Evolutionary conservation across 2,113 vertebrate genomes (phyloP), one percentile per base, ranked within the genome.

Genomic region (Rhegmatorhina hoffmannsi): DNA sequence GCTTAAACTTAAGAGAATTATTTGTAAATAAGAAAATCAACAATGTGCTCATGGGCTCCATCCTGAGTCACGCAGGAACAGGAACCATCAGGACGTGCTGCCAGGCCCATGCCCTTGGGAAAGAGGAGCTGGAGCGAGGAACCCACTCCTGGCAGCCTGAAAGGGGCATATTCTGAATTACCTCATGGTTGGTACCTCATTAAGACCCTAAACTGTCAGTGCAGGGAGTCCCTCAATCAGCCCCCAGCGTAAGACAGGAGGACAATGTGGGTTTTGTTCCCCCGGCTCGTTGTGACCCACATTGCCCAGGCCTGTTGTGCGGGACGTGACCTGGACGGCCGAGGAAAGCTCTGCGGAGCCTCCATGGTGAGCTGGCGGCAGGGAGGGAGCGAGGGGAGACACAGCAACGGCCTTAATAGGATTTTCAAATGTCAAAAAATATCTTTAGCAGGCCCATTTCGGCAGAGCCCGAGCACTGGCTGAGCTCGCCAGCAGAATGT

Each of bases 381-480:
- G 70, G 69, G 87, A 78, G 55, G 70, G 67, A 70, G 83, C 13
- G 80, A 77, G 62, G 82, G 62, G 90, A 87, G 56, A 69, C 4
- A 13, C 67, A 92, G 82, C 92, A 96, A 84, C 2, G 13, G 80
- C 72, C 40, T 74, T 92, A 88, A 47, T 53, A 92, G 91, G 92
- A 95, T 92, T 95, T 94, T 81, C 89, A 90, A 88, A 95, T 75
- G 90, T 79, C 91, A 69, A 60, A 91, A 95, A 94, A 92, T 87
- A 85, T 60, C 87, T 94, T 92, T 87, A 84, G 81, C 77, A 44
- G 84, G 47, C 40, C 87, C 87, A 20, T 72, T 89, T 68, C 76
- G 13, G 23, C 52, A 75, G 44, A 84, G 93, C 2, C 76, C 87
- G 19, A 46, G 90, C 80, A 20, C 55, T 87, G 3, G 15, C 82